Evolutionary conservation across 2,113 vertebrate genomes (phyloP).

Genomic region (Lanius collurio): DNA sequence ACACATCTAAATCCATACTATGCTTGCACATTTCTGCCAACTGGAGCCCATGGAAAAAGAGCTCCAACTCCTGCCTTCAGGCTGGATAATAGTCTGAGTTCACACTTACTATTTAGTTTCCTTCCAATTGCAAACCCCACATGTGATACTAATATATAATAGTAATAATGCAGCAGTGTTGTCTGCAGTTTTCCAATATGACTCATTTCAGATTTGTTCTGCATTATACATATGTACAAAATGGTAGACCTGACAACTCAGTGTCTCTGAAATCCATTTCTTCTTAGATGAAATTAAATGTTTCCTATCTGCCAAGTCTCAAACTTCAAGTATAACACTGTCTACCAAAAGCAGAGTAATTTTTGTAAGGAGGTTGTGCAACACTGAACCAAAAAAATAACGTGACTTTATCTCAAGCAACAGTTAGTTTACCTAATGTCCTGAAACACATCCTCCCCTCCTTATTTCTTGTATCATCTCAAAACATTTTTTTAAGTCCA

Average conservation of each 20-base stretch:
- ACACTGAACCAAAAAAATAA: neutral
- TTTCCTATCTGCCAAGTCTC: neutral
- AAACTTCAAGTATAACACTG: neutral
- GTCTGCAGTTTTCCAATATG: neutral
- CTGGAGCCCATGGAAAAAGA: neutral
- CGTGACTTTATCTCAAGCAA: neutral
- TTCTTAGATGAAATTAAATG: neutral
- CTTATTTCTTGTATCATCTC: neutral
- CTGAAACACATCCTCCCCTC: accelerated
- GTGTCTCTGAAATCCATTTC: neutral
- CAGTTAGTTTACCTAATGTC: neutral
- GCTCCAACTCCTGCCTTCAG: neutral
- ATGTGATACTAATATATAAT: neutral
- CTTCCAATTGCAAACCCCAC: neutral
- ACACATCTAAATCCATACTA: neutral
- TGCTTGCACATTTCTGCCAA: neutral
- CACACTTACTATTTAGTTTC: neutral
- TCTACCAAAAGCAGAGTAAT: neutral
- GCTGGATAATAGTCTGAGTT: neutral
- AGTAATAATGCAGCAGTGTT: neutral
- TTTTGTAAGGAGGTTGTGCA: neutral
- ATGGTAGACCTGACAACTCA: neutral
- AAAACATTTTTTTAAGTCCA: neutral
- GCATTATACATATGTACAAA: neutral
- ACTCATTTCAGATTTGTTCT: neutral